A percentile compares a stretch with the other conserved stretches of the same genome.
Evolutionary conservation across 2,113 vertebrate genomes (phyloP).

Genomic region (Lepus americanus): DNA sequence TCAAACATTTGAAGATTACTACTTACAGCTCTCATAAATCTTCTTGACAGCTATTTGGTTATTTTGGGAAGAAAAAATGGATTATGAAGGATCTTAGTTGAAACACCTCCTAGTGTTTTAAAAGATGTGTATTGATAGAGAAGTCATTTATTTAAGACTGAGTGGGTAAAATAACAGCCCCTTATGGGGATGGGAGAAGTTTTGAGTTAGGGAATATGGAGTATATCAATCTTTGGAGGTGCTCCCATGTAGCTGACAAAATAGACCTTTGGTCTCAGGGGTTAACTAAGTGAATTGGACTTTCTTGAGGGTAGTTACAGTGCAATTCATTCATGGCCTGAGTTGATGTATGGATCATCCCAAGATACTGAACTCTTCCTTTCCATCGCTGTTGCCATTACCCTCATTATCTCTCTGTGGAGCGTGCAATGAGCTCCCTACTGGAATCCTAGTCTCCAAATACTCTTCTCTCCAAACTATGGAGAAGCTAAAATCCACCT

Average conservation of each 20-base stretch:
- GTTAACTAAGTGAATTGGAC: background rate
- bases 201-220: constrained; percentile 7
- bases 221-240: background rate
- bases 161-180: background rate
- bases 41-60: constrained; percentile 43
- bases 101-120: constrained; percentile 51
- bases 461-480: background rate
- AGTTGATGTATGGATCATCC: background rate
- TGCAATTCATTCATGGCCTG: background rate
- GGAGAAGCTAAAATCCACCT: background rate
- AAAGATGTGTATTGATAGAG: constrained; percentile 18
- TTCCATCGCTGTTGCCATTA: background rate
- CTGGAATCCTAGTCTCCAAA: background rate
- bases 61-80: constrained; percentile 34
- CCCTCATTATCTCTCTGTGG: background rate
- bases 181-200: background rate
- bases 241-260: background rate
- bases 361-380: background rate
- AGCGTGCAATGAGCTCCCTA: background rate
- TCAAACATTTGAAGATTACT: constrained; percentile 50
- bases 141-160: background rate
- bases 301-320: background rate
- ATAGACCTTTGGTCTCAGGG: background rate
- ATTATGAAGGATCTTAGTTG: constrained; percentile 6
- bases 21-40: background rate